Percentiles rank a stretch among this genome's conserved stretches.
phyloP scores from a whole-genome alignment of 2,797 vertebrate genomes.

The Esox lucius region DNA sequence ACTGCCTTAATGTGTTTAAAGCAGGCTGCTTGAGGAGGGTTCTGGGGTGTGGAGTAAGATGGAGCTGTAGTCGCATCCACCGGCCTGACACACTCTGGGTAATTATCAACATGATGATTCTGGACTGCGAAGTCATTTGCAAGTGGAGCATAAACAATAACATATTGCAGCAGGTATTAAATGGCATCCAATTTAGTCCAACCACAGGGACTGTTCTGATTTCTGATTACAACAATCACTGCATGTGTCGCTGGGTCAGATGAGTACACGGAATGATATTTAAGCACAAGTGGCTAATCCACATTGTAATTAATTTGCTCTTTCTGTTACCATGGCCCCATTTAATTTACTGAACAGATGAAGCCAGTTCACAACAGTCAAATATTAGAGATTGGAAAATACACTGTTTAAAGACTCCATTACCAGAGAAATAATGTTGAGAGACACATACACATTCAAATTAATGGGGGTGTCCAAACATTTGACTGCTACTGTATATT shows the following conservation, averaged over 20 bases:
- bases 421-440: not conserved
- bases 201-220: constrained; percentile 36
- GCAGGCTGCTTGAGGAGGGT: not conserved
- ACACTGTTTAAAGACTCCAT: constrained; percentile 36
- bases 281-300: constrained; percentile 56
- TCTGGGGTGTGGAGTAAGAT: not conserved
- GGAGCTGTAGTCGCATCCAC: not conserved
- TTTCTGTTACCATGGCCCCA: constrained; percentile 44
- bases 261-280: constrained; percentile 68
- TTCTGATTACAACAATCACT: constrained; percentile 72
- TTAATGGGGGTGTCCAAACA: too few relatives aligned
- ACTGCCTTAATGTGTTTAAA: constrained; percentile 52
- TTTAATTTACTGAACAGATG: constrained; percentile 54
- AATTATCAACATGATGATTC: constrained; percentile 63
- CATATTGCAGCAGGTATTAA: constrained; percentile 66
- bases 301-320: not conserved
- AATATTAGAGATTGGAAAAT: constrained; percentile 30
- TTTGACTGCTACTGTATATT: not conserved
- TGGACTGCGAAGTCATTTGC: constrained; percentile 55
- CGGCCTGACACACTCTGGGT: constrained; percentile 40
- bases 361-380: constrained; percentile 29
- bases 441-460: not conserved
- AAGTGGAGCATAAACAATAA: constrained; percentile 67
- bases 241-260: constrained; percentile 48
- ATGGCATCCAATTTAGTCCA: constrained; percentile 49